phyloP scores from a whole-genome alignment of 1,140 invertebrate genomes.

The Rhagoletis pomonella region DNA sequence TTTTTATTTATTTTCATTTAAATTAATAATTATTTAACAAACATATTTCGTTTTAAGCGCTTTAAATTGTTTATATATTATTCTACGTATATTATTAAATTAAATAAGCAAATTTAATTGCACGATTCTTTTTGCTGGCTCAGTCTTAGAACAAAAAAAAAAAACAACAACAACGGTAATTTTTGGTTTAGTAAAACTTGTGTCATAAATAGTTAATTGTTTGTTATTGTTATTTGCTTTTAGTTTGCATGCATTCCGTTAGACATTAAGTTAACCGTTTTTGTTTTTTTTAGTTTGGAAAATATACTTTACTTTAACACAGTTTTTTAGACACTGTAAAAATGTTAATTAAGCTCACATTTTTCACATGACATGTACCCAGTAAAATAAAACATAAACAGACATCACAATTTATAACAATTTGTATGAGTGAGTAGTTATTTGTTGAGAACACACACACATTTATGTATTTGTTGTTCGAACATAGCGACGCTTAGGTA shows the following conservation, averaged over 20 bases:
- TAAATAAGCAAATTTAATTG: not conserved
- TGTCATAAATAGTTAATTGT: not conserved
- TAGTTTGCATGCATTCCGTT: constrained; percentile 35
- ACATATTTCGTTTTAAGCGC: not conserved
- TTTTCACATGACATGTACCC: constrained; percentile 50
- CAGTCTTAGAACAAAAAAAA: not conserved
- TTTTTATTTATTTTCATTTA: not conserved
- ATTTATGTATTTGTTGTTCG: not conserved
- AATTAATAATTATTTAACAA: not conserved
- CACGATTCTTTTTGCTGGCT: not conserved
- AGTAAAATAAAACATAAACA: constrained; percentile 41
- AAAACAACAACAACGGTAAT: not conserved
- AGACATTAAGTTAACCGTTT: constrained; percentile 27
- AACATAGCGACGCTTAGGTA: not conserved
- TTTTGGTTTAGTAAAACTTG: not conserved
- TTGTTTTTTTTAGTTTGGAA: constrained; percentile 6
- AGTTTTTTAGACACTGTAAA: constrained; percentile 27
- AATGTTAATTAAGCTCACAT: constrained; percentile 33
- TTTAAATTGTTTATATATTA: not conserved
- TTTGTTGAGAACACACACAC: not conserved
- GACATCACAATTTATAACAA: constrained; percentile 25
- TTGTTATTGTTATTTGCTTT: not conserved
- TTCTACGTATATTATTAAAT: not conserved
- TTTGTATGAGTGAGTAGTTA: not conserved
- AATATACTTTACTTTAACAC: constrained; percentile 24